A percentile compares a stretch with the other conserved stretches of the same genome.
Evolutionary conservation across 2,797 vertebrate genomes (phyloP).

Genomic region (Myotis planiceps): DNA sequence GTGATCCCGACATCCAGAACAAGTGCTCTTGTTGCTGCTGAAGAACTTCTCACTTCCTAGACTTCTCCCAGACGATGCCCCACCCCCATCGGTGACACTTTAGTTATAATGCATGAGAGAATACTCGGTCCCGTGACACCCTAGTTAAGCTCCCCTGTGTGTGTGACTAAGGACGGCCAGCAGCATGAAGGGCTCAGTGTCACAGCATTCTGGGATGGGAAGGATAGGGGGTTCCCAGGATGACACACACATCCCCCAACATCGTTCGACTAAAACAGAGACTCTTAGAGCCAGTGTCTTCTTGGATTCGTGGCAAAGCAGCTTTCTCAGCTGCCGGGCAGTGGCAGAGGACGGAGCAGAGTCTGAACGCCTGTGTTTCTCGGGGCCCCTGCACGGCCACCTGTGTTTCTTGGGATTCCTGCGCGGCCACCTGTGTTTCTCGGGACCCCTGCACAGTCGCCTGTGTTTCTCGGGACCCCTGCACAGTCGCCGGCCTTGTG

Average conservation of each 20-base stretch:
- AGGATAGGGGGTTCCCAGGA: not conserved
- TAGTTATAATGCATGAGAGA: not conserved
- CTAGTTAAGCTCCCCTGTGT: no score
- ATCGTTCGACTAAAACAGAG: not conserved
- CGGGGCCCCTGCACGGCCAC: no score
- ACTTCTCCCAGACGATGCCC: not conserved
- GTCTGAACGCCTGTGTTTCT: fast-evolving
- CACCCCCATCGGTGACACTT: not conserved
- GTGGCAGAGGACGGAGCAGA: not conserved
- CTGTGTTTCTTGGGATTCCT: no score
- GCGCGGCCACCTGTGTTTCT: no score
- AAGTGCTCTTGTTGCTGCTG: not conserved
- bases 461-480: not conserved
- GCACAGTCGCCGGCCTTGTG: not conserved
- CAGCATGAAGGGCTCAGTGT: not conserved
- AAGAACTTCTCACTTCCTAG: not conserved
- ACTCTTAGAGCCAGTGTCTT: not conserved
- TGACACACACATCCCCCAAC: not conserved
- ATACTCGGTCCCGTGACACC: no score
- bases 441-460: no score
- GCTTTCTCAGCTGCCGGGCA: not conserved
- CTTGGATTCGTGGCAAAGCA: not conserved
- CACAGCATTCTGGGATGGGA: not conserved
- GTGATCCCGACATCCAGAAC: not conserved
- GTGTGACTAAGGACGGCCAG: no score